These are phyloP conservation scores for Lophochroa leadbeateri DNA, from an alignment of 2,113 vertebrate species.

Conservation along the genomic window DNA sequence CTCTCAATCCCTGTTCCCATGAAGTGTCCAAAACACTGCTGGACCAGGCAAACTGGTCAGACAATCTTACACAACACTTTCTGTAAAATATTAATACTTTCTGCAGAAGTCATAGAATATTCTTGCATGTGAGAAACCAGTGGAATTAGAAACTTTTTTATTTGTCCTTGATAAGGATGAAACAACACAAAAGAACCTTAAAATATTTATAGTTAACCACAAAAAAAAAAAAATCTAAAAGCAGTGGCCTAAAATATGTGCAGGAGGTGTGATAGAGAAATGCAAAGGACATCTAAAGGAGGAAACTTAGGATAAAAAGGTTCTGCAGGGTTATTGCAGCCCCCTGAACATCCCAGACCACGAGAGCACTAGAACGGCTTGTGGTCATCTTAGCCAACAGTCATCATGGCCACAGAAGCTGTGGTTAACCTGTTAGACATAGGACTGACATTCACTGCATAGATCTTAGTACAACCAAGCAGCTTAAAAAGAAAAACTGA, in stretches of 20 bases:
- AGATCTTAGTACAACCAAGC: background rate
- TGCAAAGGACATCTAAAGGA: background rate
- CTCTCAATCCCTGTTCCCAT: background rate
- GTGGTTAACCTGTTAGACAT: background rate
- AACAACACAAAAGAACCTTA: background rate
- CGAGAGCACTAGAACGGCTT: accelerated
- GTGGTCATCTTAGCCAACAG: background rate
- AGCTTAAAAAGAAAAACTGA: background rate
- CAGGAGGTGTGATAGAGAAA: background rate
- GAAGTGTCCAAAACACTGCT: background rate
- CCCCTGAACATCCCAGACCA: background rate
- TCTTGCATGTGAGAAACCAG: background rate
- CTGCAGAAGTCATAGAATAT: background rate
- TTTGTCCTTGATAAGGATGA: background rate
- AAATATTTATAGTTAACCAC: background rate
- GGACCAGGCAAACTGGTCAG: background rate
- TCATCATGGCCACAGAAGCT: background rate
- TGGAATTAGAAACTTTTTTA: background rate
- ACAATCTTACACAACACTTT: background rate
- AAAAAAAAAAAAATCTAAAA: background rate
- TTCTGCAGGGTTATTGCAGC: background rate
- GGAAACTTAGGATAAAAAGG: background rate
- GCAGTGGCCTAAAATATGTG: background rate
- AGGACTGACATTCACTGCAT: background rate
- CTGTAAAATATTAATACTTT: background rate